Evolutionary conservation across 2,888 invertebrate species (phyloP).

Genomic region (Leptopilina syphax): DNA sequence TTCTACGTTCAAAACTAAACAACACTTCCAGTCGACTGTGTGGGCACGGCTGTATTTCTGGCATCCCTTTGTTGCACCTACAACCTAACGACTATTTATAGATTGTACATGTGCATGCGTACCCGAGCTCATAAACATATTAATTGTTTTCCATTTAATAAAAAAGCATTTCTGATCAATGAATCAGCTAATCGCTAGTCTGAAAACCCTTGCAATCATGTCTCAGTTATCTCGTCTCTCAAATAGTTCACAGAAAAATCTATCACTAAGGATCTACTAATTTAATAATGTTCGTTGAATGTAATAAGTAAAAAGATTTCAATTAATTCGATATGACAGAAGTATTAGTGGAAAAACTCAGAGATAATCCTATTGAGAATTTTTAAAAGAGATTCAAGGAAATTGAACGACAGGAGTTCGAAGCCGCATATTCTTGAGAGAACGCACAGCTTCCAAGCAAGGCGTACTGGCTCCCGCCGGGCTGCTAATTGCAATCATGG

Average conservation of each 20-base stretch:
- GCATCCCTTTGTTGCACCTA: constrained; percentile 49
- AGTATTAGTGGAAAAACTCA: too few species aligned
- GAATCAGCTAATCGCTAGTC: too few species aligned
- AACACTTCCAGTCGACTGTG: constrained; percentile 24
- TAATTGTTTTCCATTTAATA: background rate
- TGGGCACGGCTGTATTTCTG: constrained; percentile 49
- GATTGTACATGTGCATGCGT: constrained; percentile 6
- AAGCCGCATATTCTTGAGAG: constrained; percentile 8
- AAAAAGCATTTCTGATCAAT: too few species aligned
- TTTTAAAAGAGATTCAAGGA: constrained; percentile 43
- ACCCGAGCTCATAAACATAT: background rate
- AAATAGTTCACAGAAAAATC: too few species aligned
- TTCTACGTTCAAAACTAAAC: constrained; percentile 36
- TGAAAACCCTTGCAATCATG: too few species aligned
- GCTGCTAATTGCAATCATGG: constrained; percentile 72
- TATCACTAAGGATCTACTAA: too few species aligned
- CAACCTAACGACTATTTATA: constrained; percentile 36
- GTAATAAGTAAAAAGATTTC: too few species aligned
- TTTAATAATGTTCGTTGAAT: too few species aligned
- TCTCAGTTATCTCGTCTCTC: too few species aligned
- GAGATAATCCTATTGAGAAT: background rate
- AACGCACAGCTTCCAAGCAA: constrained; percentile 51
- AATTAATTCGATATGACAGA: too few species aligned
- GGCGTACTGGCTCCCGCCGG: constrained; percentile 62
- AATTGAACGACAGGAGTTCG: constrained; percentile 23